Evolutionary conservation across 2,797 vertebrate species (phyloP).

Genomic region (Hozukius guyotensis): DNA sequence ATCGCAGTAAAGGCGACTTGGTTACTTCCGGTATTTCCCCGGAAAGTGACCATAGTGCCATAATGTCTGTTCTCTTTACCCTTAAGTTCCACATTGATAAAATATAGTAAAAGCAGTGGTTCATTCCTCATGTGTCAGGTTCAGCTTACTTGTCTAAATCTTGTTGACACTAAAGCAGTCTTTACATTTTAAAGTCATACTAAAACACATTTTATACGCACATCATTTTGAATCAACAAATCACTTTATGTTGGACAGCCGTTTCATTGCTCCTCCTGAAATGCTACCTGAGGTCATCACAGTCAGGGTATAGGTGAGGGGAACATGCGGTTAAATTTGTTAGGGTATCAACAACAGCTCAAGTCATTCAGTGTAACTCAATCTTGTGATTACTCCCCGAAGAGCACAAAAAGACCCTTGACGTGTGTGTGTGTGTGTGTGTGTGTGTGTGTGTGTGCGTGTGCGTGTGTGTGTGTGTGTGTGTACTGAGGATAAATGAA

Average conservation of each 20-base stretch:
- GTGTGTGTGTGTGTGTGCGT: background rate
- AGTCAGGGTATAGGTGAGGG: conserved; percentile 6
- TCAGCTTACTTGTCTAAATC: background rate
- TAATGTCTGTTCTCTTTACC: background rate
- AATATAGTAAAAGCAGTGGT: background rate
- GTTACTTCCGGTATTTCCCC: no score
- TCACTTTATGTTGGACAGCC: background rate
- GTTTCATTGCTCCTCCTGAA: background rate
- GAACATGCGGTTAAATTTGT: conserved; percentile 26
- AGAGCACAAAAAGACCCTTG: conserved; percentile 22
- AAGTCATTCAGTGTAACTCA: conserved; percentile 47
- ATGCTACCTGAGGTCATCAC: background rate
- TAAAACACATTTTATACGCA: background rate
- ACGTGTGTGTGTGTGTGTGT: background rate
- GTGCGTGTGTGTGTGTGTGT: conserved; percentile 1
- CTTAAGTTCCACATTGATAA: background rate
- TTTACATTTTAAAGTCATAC: background rate
- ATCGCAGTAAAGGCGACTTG: no score
- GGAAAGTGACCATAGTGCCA: background rate
- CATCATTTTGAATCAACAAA: background rate
- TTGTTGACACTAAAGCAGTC: background rate
- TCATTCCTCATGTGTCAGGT: background rate
- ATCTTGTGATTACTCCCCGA: conserved; percentile 40
- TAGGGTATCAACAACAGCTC: conserved; percentile 38
- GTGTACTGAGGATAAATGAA: background rate